Evolutionary conservation across 1,140 invertebrate species (phyloP), one percentile per base, ranked within the genome.

Genomic region (Metopolophium dirhodum): DNA sequence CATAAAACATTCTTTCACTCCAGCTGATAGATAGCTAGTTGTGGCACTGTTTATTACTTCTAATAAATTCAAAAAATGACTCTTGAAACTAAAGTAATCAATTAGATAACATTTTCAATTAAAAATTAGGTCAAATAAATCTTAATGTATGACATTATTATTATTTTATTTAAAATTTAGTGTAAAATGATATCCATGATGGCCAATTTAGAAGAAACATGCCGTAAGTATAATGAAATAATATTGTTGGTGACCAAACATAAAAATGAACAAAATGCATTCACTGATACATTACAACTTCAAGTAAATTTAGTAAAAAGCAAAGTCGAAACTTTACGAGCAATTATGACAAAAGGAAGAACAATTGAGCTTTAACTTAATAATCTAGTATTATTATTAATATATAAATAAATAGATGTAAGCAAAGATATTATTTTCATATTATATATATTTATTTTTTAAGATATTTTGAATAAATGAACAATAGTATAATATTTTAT

Each of bases 201-300:
- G 91, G 54, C 37, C 2, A 93, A 86, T 77, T 51, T 93, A 37
- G 47, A 51, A 23, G 23, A 37, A 54, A 57, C 82, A 9, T 86
- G 82, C 41, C 82, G 41, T 37, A 93, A 83, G 23, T 93, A 86
- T 57, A 45, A 93, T 41, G 91, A 93, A 57, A 30, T 93, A 85
- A 8, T 93, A 86, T 41, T 57, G 30, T 57, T 85, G 82, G 47
- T 86, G 26, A 26, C 35, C 3, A 18, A 93, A 54, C 82, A 86
- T 26, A 93, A n/a, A 86, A 93, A 93, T 86, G 51, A 93, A 83
- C 91, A 86, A 85, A 54, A 51, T 57, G 49, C 23, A 57, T 93
- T 93, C 9, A 57, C 91, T 41, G 91, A 93, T 86, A 54, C 82
- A 86, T 93, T 93, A 93, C 91, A 86, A 57, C 23, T 93, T 20